Evolutionary conservation across 2,888 invertebrate species (phyloP), one percentile per base, ranked within the genome.

Genomic region (Lymantria monacha): DNA sequence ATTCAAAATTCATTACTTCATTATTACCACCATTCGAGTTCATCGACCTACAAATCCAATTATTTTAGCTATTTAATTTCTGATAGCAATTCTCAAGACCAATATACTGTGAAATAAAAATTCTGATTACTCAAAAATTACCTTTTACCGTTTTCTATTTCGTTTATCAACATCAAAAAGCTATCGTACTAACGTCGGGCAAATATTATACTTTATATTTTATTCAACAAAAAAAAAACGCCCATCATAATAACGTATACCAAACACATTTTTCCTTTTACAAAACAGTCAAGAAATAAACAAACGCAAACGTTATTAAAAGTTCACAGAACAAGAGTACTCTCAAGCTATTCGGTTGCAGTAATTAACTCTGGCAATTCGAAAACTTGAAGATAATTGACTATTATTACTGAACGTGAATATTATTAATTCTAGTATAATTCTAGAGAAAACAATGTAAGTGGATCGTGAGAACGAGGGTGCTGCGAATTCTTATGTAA

Each of bases 401-500:
- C 64, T 67, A 64, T 74, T 72, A 71, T 70, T 63, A 68, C 57
- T 15, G 14, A 38, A 33, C 48, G 53, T 49, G 56, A 62, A 63
- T 66, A 33, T 56, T 63, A 59, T 63, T 62, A 70, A 59, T 64
- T 50, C 57, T 55, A 58, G 51, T 54, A n/a, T 45, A 49, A 52
- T 61, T 64, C 53, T 62, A 63, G 57, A 47, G 55, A 60, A 81
- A 80, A 80, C 76, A 76, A 76, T 71, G 55, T 57, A 60, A 64
- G 58, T 57, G 57, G 55, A 69, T 76, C 86, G 86, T 87, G 88
- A 77, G 87, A 88, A 87, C 56, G 56, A 70, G 70, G 82, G 74
- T 67, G 63, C 66, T 54, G 57, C 56, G 63, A 59, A 85, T 85
- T 87, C 81, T 84, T 85, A 89, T 89, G 89, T 66, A 77, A 88